Base-by-base conservation (phyloP, 1,140 invertebrate genomes). In the Formica selysi region DNA sequence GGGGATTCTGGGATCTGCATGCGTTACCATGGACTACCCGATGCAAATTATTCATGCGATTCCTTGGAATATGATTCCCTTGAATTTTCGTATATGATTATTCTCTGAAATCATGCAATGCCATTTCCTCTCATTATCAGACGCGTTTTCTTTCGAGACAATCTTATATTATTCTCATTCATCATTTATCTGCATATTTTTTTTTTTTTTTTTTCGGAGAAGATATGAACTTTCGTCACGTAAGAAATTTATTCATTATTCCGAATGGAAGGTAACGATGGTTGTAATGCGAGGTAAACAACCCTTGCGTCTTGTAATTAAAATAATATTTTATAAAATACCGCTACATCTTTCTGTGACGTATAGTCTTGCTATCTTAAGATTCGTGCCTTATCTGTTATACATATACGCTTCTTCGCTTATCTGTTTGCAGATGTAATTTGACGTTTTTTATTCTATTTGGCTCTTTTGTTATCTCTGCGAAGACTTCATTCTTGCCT, bases 1-100 rank as follows among this genome's bases (percentile, higher is more conserved):
- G 67, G 68, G 79, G 74, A 86, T 90, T 90, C 89, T 86, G 62
- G 54, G 48, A 61, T 88, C 81, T 26, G 76, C 71, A 78, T 68
- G 64, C 76, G 68, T 78, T 65, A 65, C 48, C 26, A 4, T n/a
- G 38, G 54, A 44, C 38, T 7, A 67, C 11, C 36, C n/a, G 61
- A 54, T 41, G n/a, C 64, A 5, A 32, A 29, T 54, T 36, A 54
- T 54, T 29, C 32, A 26, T 44, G 29, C n/a, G 64, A 54, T 13
- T 76, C 36, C 38, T 32, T 3, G 38, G 22, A 44, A 36, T 36
- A 29, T 11, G 38, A 41, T 29, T 29, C 26, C 26, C 26, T 29
- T 10, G 11, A 13, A 64, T 76, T 64, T 62, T 64, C 26, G 11
- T 10, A 64, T 41, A 32, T n/a, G 16, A 76, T 64, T 10, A 16